phyloP scores from a whole-genome alignment of 2,888 invertebrate genomes.

The Lacanobia oleracea region DNA sequence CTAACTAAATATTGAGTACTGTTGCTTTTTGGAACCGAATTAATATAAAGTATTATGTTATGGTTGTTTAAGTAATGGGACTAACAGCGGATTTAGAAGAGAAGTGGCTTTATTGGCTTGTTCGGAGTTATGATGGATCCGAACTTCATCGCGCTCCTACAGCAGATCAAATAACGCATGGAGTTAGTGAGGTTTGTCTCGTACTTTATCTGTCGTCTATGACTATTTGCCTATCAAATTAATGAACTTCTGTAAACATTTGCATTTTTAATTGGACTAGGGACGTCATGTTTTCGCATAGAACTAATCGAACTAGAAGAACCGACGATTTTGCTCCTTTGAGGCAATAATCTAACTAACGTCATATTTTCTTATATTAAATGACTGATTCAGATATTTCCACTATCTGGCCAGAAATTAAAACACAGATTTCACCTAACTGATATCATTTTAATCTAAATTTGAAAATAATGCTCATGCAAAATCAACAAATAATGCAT shows the following conservation, averaged over 20 bases:
- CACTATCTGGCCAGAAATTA: background rate
- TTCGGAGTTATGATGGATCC: slow-evolving; percentile 94
- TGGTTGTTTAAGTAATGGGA: slow-evolving; percentile 93
- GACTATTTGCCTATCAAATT: too few species aligned
- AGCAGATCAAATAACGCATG: slow-evolving; percentile 89
- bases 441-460: background rate
- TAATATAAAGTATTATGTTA: background rate
- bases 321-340: background rate
- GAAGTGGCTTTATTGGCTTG: slow-evolving; percentile 96
- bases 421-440: too few species aligned
- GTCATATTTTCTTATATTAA: background rate
- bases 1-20: background rate
- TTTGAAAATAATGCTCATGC: background rate
- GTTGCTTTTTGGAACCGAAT: background rate
- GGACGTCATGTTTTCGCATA: background rate
- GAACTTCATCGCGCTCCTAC: slow-evolving; percentile 93
- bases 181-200: slow-evolving; percentile 79
- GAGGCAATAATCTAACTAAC: background rate
- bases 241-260: background rate
- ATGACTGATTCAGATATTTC: background rate
- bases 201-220: background rate
- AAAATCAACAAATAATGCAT: background rate
- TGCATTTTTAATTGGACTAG: background rate
- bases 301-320: background rate
- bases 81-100: slow-evolving; percentile 95